These are phyloP conservation scores for Rotaria macrura DNA, from an alignment of 2,888 invertebrate genomes.

Conservation along the genomic window DNA sequence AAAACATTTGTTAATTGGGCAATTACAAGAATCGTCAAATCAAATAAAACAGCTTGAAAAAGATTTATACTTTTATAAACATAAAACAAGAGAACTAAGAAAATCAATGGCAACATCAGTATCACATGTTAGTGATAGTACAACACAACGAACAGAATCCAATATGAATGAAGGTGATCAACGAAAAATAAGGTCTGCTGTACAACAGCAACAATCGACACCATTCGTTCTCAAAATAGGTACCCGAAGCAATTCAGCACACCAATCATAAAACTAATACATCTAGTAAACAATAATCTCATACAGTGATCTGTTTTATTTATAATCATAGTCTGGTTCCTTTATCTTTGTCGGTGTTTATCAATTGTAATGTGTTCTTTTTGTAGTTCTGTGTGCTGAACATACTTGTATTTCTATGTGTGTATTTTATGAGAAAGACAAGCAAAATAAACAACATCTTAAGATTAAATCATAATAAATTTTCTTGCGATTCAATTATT, in stretches of 20 bases:
- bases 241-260: background rate
- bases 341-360: background rate
- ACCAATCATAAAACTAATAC: background rate
- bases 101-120: background rate
- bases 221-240: background rate
- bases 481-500: too few species aligned
- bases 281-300: background rate
- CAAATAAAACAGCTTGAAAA: slow-evolving; percentile 15
- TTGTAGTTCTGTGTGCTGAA: background rate
- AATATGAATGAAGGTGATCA: background rate
- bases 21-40: background rate
- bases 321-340: background rate
- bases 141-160: background rate
- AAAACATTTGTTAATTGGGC: background rate
- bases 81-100: slow-evolving; percentile 14
- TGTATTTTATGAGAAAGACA: too few species aligned
- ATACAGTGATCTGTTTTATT: background rate
- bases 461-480: too few species aligned
- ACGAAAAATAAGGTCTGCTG: background rate
- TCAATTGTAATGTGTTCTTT: background rate
- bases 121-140: background rate
- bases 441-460: too few species aligned
- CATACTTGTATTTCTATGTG: background rate
- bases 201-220: background rate
- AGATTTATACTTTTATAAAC: slow-evolving; percentile 15